These are phyloP conservation scores for Epinephelus awoara DNA, from an alignment of 2,797 vertebrate species.

Conservation along the genomic window DNA sequence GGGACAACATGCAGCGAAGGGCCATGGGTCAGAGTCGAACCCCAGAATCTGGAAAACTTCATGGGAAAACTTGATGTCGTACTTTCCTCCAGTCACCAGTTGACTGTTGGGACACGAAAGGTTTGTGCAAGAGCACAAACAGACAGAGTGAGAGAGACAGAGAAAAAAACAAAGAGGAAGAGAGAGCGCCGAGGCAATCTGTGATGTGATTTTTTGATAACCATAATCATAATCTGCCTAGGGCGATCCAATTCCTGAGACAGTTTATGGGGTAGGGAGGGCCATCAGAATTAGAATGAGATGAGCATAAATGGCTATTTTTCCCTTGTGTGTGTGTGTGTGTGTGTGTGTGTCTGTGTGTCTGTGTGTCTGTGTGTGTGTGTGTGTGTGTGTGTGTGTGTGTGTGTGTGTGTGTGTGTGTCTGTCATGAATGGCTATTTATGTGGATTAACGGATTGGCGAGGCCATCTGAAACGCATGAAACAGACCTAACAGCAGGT, in stretches of 20 bases:
- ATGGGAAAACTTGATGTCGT: conserved; percentile 18
- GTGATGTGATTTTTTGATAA: conserved; percentile 92
- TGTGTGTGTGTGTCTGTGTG: conserved; percentile 30
- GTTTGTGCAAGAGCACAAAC: conserved; percentile 43
- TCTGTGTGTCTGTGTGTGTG: conserved; percentile 77
- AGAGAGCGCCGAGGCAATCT: conserved; percentile 75
- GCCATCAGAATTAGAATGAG: conserved; percentile 98
- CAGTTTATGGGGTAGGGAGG: conserved; percentile 91
- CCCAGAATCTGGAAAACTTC: background rate
- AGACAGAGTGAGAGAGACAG: conserved; percentile 25
- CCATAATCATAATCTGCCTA: conserved; percentile 93
- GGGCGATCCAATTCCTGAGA: conserved; percentile 93
- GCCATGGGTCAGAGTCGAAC: too few species aligned
- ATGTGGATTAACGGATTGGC: conserved; percentile 95
- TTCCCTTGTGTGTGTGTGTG: conserved; percentile 47
- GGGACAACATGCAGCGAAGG: too few species aligned
- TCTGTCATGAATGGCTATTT: conserved; percentile 94
- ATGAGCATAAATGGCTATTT: conserved; percentile 89
- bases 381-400: conserved; percentile 30
- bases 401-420: conserved; percentile 76
- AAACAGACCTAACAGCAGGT: conserved; percentile 88
- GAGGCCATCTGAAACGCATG: conserved; percentile 92
- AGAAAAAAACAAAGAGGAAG: conserved; percentile 62
- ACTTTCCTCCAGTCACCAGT: conserved; percentile 33
- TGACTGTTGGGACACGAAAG: conserved; percentile 47